These are phyloP conservation scores for Mus spicilegus DNA, from an alignment of 2,113 vertebrate genomes.

Conservation along the genomic window DNA sequence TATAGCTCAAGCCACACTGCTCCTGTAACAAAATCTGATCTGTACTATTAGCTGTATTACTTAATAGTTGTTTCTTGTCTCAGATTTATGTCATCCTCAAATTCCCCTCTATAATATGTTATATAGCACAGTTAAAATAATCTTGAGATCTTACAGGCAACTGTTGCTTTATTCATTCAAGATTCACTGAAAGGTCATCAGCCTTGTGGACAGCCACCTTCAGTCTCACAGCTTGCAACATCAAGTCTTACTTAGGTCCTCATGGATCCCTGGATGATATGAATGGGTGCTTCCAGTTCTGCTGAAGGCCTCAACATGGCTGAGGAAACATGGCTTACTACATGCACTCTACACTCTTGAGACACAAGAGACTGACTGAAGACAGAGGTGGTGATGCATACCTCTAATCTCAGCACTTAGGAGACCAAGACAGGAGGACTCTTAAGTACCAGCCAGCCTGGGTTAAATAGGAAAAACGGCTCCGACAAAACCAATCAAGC, in stretches of 20 bases:
- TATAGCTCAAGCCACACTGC: neutral
- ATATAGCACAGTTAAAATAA: neutral
- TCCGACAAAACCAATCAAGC: neutral
- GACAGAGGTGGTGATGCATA: neutral
- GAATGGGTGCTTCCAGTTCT: neutral
- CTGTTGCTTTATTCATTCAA: conserved; percentile 23
- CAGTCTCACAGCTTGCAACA: neutral
- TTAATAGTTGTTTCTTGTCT: neutral
- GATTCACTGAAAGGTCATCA: conserved; percentile 62
- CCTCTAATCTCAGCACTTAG: neutral
- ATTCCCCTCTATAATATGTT: neutral
- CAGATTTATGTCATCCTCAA: neutral
- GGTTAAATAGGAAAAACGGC: neutral
- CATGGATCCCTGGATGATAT: conserved; percentile 30
- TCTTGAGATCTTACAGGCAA: conserved; percentile 55
- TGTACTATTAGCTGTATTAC: neutral
- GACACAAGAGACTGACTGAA: neutral
- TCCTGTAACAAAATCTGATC: neutral
- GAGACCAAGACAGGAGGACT: neutral
- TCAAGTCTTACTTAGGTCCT: conserved; percentile 62
- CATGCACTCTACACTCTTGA: neutral
- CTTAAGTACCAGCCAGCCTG: neutral
- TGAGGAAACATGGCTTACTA: neutral
- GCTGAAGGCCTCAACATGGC: too few species aligned
- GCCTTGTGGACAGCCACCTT: conserved; percentile 55